Evolutionary conservation across 1,140 invertebrate genomes (phyloP).

Genomic region (Apis florea): DNA sequence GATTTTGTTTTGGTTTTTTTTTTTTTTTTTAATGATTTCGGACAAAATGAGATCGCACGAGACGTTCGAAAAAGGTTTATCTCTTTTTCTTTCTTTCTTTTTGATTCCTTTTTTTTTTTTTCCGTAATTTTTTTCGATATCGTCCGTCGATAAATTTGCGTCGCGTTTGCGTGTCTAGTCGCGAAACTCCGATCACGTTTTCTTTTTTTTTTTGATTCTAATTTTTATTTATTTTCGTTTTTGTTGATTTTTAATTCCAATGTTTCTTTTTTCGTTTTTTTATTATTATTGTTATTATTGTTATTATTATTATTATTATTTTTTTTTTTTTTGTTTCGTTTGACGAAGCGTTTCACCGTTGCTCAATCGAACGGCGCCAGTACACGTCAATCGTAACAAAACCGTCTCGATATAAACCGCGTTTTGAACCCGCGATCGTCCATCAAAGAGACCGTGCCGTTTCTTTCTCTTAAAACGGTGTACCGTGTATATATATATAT

Average conservation of each 20-base stretch:
- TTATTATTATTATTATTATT: no score
- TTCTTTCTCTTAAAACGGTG: conserved; percentile 25
- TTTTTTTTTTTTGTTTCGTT: conserved; percentile 8
- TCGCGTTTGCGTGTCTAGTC: conserved; percentile 30
- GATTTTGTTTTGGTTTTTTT: conserved; percentile 11
- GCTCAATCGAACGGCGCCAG: not conserved
- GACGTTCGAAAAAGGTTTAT: not conserved
- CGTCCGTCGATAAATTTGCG: conserved; percentile 12
- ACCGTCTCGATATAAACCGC: conserved; percentile 16
- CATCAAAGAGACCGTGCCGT: conserved; percentile 46
- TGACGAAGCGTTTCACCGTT: not conserved
- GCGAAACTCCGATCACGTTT: not conserved
- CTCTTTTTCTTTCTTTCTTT: not conserved
- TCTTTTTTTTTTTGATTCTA: not conserved
- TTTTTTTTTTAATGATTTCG: not conserved
- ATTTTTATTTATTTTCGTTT: not conserved
- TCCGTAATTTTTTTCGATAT: not conserved
- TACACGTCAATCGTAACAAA: conserved; percentile 28
- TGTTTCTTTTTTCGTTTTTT: not conserved
- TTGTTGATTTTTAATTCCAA: not conserved
- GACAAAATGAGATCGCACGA: not conserved
- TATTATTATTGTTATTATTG: not conserved
- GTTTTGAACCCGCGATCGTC: conserved; percentile 44
- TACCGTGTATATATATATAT: conserved; percentile 34
- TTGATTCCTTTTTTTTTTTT: not conserved